Evolutionary conservation across 2,797 vertebrate species (phyloP), one percentile per base, ranked within the genome.

Genomic region (Coregonus ussuriensis): DNA sequence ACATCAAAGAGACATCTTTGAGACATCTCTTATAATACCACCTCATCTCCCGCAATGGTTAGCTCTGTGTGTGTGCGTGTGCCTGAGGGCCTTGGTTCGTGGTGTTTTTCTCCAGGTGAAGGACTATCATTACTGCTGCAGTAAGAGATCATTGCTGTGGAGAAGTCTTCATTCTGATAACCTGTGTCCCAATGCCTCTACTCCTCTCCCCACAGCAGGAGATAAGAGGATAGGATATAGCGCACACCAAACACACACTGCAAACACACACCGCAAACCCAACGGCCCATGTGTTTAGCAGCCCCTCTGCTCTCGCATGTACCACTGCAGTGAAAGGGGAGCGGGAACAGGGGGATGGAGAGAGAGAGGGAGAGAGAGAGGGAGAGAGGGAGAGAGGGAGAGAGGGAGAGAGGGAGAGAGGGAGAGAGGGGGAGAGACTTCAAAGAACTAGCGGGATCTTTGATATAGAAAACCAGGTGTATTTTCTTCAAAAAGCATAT

Each of bases 91-190:
- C 72, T 72, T 68, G 77, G 84, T 76, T 81, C 54, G 18, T 35
- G 53, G 51, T 83, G 76, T 80, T 86, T 85, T 78, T 84, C 74
- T 76, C 29, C 70, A 13, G 41, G 41, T 47, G 41, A 47, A 47
- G 41, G 41, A 47, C 84, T 86, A 83, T 88, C 72, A 84, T 85
- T 85, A 88, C 82, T 87, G 85, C 70, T 82, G 74, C 81, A 67
- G 81, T 74, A 80, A 84, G 82, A 62, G 72, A 77, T 69, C 69
- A 52, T 37, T 74, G 71, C 77, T 65, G 75, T 77, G 71, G 89
- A 84, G 89, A 79, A 65, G 83, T 88, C 87, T 87, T 77, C 73
- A 82, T 85, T 84, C 72, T 91, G 91, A 93, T 94, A 1, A 25
- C 25, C 25, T 25, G 25, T 25, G 25, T 25, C 25, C 25, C 25